Conservation (phyloP, 2,113 vertebrate genomes). For the Gallinago media region DNA sequence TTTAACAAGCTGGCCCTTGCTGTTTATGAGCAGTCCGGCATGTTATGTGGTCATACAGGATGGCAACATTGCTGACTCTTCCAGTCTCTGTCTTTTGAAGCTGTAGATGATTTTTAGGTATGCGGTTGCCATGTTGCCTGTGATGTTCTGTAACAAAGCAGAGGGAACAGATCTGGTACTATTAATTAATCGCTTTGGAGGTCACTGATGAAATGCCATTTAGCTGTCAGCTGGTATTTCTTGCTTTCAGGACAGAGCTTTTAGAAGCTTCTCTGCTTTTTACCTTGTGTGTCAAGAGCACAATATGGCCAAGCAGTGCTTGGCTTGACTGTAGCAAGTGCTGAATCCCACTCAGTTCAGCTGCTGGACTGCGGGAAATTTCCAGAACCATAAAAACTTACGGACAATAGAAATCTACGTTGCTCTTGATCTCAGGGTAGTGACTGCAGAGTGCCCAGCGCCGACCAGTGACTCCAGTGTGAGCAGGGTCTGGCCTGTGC, state of each 20-base stretch:
- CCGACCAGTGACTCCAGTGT: background rate
- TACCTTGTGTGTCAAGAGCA: background rate
- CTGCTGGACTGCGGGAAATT: background rate
- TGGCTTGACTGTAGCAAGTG: background rate
- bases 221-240: background rate
- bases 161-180: background rate
- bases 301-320: background rate
- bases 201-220: background rate
- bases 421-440: background rate
- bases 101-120: background rate
- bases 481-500: background rate
- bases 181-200: background rate
- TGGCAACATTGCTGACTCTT: background rate
- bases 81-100: background rate
- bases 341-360: background rate
- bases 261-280: background rate
- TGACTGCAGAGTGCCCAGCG: background rate
- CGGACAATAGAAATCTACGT: background rate
- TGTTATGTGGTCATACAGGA: slow-evolving; percentile 40
- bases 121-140: background rate
- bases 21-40: background rate
- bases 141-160: background rate
- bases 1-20: slow-evolving; percentile 27
- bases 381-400: background rate
- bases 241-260: background rate